phyloP scores from a whole-genome alignment of 2,113 vertebrate species.

The Jaculus jaculus region DNA sequence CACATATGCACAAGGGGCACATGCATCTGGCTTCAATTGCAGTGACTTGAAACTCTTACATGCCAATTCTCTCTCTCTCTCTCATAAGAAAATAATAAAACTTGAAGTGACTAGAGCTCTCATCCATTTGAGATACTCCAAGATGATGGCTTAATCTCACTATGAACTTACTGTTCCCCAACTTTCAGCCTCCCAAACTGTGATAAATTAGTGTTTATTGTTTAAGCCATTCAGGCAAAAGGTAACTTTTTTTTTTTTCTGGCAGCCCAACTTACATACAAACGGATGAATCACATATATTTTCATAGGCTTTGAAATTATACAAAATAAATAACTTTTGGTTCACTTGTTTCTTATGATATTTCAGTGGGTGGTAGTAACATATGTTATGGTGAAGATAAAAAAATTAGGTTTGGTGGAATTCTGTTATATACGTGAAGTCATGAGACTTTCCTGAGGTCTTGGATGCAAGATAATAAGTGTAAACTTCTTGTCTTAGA shows the following conservation, averaged over 20 bases:
- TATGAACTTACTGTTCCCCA: not conserved
- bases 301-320: not conserved
- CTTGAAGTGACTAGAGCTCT: not conserved
- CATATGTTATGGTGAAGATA: not conserved
- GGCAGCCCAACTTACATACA: not conserved
- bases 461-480: not conserved
- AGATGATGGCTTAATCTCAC: not conserved
- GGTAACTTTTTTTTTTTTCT: not conserved
- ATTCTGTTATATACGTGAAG: not conserved
- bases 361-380: not conserved
- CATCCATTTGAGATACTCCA: not conserved
- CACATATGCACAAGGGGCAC: no score
- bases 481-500: not conserved
- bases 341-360: not conserved
- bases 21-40: no score
- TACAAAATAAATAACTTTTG: not conserved
- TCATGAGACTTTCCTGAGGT: not conserved
- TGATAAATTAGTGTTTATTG: not conserved
- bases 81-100: no score
- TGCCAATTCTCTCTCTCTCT: no score
- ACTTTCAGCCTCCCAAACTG: not conserved
- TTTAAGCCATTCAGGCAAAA: not conserved
- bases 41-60: no score
- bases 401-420: not conserved
- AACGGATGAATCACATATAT: not conserved